Base-by-base conservation (phyloP, 2,888 invertebrate species). In the Thymelicus lineola region DNA sequence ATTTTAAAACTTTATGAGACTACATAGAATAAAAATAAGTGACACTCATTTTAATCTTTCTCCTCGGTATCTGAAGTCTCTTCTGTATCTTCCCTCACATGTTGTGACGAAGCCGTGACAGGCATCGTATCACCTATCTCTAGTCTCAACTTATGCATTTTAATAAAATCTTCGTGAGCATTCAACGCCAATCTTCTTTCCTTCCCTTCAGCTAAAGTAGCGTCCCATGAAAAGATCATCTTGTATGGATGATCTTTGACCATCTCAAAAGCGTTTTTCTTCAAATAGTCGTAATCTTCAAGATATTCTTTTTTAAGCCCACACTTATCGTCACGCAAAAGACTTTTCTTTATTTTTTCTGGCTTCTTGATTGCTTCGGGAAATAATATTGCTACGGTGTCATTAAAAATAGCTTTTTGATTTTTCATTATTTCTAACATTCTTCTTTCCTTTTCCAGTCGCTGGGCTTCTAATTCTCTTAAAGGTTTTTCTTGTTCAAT, bases 361-460 rank as follows among this genome's bases (percentile, higher is more conserved):
- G 89, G 86, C 74, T 93, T 93, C 75, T 93, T 93, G 46, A 95
- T 88, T 42, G 94, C 94, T 79, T 95, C 95, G 0, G 96, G 96
- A 76, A 96, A 95, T 14, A 95, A 82, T 72, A 94, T 94, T 9
- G 94, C 94, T 0, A 96, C 94, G 0, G 95, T 95, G 50, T 96
- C 95, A 74, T 95, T 95, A 77, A 97, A 97, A 75, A 96, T 95
- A 6, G 88, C 89, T 73, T 95, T 94, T 72, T 95, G 94, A 74
- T 94, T 92, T 78, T 93, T 94, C 86, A 96, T 89, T 38, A 94
- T 93, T 64, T 94, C 93, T 28, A 91, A 84, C 86, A 95, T 94
- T 80, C 95, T 94, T 75, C 89, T 85, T 77, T 94, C 94, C 79
- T 95, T 96, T 71, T 91, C 91, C 70, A 93, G 85, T 7, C 94